Evolutionary conservation across 2,888 invertebrate genomes (phyloP).

Genomic region (Pyrocoelia pectoralis): DNA sequence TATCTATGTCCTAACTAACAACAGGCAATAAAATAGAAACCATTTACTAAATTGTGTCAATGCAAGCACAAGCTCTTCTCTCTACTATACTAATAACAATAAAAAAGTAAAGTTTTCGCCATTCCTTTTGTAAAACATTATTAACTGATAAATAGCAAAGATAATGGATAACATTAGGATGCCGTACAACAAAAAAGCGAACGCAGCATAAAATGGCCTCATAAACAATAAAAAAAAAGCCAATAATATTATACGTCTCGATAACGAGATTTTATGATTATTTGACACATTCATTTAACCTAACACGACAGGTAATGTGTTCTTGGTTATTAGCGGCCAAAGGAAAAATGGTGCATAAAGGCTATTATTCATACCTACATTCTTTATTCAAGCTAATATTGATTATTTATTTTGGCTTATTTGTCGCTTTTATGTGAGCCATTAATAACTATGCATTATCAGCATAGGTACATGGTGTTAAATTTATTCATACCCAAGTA

Average conservation of each 20-base stretch:
- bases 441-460: not conserved
- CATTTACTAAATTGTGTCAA: too few species aligned
- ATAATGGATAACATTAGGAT: not conserved
- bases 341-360: not conserved
- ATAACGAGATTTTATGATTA: constrained; percentile 1
- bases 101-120: not conserved
- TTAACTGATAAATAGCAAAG: not conserved
- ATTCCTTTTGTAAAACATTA: not conserved
- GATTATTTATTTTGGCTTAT: not conserved
- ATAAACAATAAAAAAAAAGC: not conserved
- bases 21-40: too few species aligned
- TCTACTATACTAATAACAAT: too few species aligned
- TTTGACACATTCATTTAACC: not conserved
- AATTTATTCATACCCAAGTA: too few species aligned
- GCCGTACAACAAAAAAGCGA: not conserved
- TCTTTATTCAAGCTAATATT: too few species aligned
- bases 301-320: not conserved
- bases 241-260: not conserved
- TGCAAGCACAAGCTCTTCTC: too few species aligned
- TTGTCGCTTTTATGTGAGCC: not conserved
- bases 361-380: not conserved
- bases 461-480: not conserved
- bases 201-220: not conserved
- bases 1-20: too few species aligned
- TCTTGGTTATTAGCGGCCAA: not conserved